Evolutionary conservation across 1,140 invertebrate genomes (phyloP), one percentile per base, ranked within the genome.

Genomic region (Dryas iulia): DNA sequence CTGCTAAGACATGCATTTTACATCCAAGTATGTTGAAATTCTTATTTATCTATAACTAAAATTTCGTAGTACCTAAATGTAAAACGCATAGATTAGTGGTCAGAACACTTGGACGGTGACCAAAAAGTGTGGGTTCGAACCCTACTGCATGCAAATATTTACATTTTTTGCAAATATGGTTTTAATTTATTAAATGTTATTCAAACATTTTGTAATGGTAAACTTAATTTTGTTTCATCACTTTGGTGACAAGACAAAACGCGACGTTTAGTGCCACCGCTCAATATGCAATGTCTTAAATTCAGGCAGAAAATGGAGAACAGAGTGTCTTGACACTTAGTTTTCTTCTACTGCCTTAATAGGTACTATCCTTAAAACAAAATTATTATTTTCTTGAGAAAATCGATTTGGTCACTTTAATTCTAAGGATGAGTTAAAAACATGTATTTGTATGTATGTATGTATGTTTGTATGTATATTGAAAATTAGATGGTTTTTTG

Each of bases 401-500:
- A n/a, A n/a, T n/a, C n/a, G n/a, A n/a, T 18, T 47, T 18, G 3
- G 39, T 47, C 39, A 47, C 39, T 47, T 47, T 21, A 2, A 18
- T 47, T n/a, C 6, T 7, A 47, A 7, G 21, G 18, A 8, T 21
- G 14, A 47, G 6, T 5, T 47, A 18, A 47, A 47, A 18, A 21
- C 33, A 6, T 39, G 7, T 39, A 6, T 39, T 39, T 47, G 39
- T 47, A 47, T 21, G 39, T 47, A 47, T 47, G 58, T 59, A n/a
- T 39, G n/a, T 39, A 18, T 39, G n/a, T 39, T 39, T 47, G 39
- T 47, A 47, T 21, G 39, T 47, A 47, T 47, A 62, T 59, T 74
- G 39, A 47, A 47, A 47, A 47, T 21, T 47, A 21, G 39, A 47
- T 47, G 39, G n/a, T 47, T 47, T 81, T 81, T 82, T 85, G 72